phyloP scores from a whole-genome alignment of 2,888 invertebrate genomes.

The Nomada hirtipes region DNA sequence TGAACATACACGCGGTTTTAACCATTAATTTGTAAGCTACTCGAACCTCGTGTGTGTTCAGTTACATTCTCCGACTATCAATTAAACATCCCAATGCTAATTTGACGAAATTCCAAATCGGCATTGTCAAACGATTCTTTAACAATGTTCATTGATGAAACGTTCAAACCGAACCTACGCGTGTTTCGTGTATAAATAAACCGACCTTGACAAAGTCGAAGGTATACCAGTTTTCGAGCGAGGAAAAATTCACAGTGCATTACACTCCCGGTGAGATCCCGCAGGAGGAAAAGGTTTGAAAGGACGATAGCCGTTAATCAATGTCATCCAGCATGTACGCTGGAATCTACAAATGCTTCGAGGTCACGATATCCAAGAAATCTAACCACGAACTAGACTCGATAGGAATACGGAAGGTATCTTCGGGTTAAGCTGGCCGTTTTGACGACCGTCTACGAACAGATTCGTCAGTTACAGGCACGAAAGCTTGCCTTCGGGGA shows the following conservation, averaged over 20 bases:
- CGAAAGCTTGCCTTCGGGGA: slow-evolving; percentile 24
- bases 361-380: slow-evolving; percentile 59
- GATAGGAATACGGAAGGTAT: slow-evolving; percentile 66
- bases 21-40: too few relatives aligned
- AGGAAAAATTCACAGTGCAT: slow-evolving; percentile 24
- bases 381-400: slow-evolving; percentile 70
- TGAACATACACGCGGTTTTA: too few relatives aligned
- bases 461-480: slow-evolving; percentile 37
- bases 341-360: slow-evolving; percentile 62
- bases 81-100: too few relatives aligned
- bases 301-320: slow-evolving; percentile 64
- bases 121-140: too few relatives aligned
- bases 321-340: slow-evolving; percentile 57
- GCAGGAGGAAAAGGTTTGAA: slow-evolving; percentile 38
- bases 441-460: slow-evolving; percentile 45
- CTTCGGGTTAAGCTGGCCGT: slow-evolving; percentile 40
- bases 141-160: too few relatives aligned
- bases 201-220: slow-evolving; percentile 47
- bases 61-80: too few relatives aligned
- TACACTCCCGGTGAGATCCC: slow-evolving; percentile 21
- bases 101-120: too few relatives aligned
- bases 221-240: slow-evolving; percentile 19
- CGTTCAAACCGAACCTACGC: not conserved
- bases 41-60: too few relatives aligned
- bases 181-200: slow-evolving; percentile 33